These are phyloP conservation scores for Dasypus novemcinctus DNA, from an alignment of 2,113 vertebrate genomes.

Conservation along the genomic window DNA sequence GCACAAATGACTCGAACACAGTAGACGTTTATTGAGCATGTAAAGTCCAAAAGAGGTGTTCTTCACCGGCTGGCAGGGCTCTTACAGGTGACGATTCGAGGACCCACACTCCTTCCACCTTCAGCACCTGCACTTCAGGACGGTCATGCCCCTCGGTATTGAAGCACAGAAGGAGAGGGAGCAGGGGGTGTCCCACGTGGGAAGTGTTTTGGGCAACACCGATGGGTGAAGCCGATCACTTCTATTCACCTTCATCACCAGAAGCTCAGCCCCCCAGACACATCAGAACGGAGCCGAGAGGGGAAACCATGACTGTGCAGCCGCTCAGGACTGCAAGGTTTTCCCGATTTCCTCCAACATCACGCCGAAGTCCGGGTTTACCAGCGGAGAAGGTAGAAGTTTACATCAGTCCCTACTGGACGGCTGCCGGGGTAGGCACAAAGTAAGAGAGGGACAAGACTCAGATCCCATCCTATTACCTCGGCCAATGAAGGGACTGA, in stretches of 20 bases:
- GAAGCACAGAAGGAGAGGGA: neutral
- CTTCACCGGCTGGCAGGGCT: neutral
- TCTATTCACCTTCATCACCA: neutral
- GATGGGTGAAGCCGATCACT: neutral
- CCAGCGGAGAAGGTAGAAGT: neutral
- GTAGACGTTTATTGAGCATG: neutral
- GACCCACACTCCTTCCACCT: neutral
- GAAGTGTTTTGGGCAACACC: neutral
- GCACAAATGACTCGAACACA: neutral
- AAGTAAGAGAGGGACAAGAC: neutral
- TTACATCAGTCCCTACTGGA: neutral
- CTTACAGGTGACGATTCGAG: neutral
- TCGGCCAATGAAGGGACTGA: neutral
- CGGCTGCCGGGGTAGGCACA: neutral
- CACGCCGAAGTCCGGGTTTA: neutral
- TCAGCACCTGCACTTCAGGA: neutral
- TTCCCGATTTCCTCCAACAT: neutral
- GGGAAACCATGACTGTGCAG: neutral
- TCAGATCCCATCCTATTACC: neutral
- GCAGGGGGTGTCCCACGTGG: too few species aligned
- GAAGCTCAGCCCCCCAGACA: neutral
- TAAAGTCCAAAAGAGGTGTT: neutral
- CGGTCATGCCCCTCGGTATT: too few species aligned
- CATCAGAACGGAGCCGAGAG: neutral
- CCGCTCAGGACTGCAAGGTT: neutral